Evolutionary conservation across 1,140 invertebrate species (phyloP), one percentile per base, ranked within the genome.

Genomic region (Goniozus legneri): DNA sequence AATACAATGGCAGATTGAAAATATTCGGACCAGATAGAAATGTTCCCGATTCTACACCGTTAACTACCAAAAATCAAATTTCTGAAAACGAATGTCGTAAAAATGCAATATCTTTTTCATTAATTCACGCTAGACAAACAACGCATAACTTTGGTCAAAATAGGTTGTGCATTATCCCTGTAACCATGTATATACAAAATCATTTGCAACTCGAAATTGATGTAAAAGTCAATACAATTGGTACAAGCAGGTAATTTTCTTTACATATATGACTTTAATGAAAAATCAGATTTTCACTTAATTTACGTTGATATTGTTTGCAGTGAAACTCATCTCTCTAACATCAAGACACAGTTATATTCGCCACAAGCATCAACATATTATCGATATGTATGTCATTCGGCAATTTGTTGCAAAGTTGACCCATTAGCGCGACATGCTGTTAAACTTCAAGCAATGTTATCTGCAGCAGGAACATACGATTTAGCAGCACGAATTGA

Each of bases 11-110:
- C n/a, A 56, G 67, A 3, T 44, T 77, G 2, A 76, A 58, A 21
- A 71, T 77, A 33, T 77, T 77, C 53, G 74, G 73, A 4, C 73
- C 74, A 3, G 71, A 76, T 40, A 47, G 68, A 21, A 73, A 75
- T 35, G 43, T 72, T 19, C 59, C 67, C 44, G 35, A 54, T 12
- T 58, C 34, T 16, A 44, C 34, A 10, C 13, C 56, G 13, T 8
- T 49, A 2, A 64, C 54, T 8, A 32, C 20, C 27, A 71, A 65
- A 14, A 64, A 73, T 37, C 37, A 54, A 8, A 47, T 59, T 13
- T 56, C 56, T 2, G 64, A 69, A 46, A 30, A 34, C 0, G 65
- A 75, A 39, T 66, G 60, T 31, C 48, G 58, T 13, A 69, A 67
- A 39, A 75, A 68, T 52, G 40, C 69, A 3, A 45, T 76, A 16